Evolutionary conservation across 2,888 invertebrate species (phyloP), one percentile per base, ranked within the genome.

Genomic region (Hydrotaea cyrtoneurina): DNA sequence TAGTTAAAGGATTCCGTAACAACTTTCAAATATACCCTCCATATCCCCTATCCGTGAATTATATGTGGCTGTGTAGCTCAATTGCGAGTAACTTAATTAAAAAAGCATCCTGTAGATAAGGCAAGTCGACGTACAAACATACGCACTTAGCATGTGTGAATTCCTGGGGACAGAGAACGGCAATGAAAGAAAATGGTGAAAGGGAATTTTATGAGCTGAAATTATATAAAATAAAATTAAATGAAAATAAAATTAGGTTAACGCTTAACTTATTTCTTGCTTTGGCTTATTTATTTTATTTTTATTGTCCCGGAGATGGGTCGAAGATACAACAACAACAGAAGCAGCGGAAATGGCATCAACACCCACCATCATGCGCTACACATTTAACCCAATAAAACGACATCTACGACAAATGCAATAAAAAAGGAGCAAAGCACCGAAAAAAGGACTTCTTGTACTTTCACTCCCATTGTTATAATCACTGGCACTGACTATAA

Each of bases 171-270:
- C 36, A 69, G 39, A 2, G n/a, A 39, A 21, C 0, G 23, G 36
- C 46, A 78, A 36, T 23, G 57, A 59, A 57, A 62, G 76, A 39
- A 82, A 50, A 69, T 53, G 19, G 46, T 21, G 69, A 69, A 79
- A 80, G 69, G 66, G 66, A 82, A 85, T 81, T 86, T 86, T 86
- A 86, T 86, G 86, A 83, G 85, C 79, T 86, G 79, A 87, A 86
- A 87, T 87, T 86, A 87, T 86, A 87, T 87, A 86, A 87, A 86
- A 86, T 87, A 86, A 87, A 86, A 86, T 87, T 86, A 87, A 87
- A 87, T 86, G 86, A 86, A 87, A 86, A 87, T 87, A 87, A 87
- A 87, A 87, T 87, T 87, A 87, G 87, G 87, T 87, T 86, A 87
- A 87, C 86, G 86, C 86, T 86, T 86, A 86, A 86, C 84, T 86